Base-by-base conservation (phyloP, 2,113 vertebrate species). In the Hucho hucho region DNA sequence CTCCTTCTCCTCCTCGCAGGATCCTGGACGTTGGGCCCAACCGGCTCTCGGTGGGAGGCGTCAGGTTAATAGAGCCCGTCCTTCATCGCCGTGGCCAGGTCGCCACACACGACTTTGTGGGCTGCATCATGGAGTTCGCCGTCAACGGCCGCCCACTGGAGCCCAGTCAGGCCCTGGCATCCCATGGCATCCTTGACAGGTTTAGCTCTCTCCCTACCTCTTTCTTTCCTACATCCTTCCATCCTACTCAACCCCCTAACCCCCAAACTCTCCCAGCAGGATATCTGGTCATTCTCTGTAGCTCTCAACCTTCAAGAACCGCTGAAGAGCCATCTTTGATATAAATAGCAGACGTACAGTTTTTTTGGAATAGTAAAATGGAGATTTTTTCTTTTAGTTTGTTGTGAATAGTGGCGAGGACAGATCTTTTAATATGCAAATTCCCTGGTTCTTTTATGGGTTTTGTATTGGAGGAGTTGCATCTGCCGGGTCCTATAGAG, bases 121-220 rank as follows among this genome's bases (percentile, higher is more conserved):
- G 98, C 80, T 99, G 98, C 85, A 95, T 99, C 92, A 98, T 98
- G 97, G 98, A 99, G 89, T 95, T 99, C 43, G 96, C 97, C 22
- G 95, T 99, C 84, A 99, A 99, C 0, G 98, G 98, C 49, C 95
- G 96, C 70, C 98, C 98, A 1, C 91, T 99, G 91, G 97, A 99
- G 83, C 98, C 98, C 69, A 95, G 95, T 83, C 98, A 98, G 81
- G 96, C 97, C 24, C 79, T 98, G 91, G 92, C 95, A 76, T 93
- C 96, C 29, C 95, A 93, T 78, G 96, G 96, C 86, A 96, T 98
- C 88, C 88, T 98, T 78, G 97, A 99, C 91, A 97, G 95, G 98
- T 99, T 91, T 0, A 93, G 79, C 65, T 4, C 69, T 63, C 49
- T 64, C 6, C 14, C 6, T n/a, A 67, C 16, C 28, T 28, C 25